phyloP scores from a whole-genome alignment of 2,113 vertebrate genomes.

The Phylloscopus whistleri region DNA sequence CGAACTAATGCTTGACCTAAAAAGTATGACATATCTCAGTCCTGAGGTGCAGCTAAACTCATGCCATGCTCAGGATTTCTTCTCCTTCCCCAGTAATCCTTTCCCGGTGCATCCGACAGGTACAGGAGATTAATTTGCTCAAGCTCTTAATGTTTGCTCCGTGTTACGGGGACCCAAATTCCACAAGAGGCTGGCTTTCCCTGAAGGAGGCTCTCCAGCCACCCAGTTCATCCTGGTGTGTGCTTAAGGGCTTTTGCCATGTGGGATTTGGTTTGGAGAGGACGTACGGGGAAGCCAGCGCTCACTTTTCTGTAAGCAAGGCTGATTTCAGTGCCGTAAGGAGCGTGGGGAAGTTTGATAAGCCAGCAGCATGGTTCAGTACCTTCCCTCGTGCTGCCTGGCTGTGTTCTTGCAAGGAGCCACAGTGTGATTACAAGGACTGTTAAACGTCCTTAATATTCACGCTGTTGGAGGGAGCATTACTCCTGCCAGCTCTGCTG shows the following conservation, averaged over 20 bases:
- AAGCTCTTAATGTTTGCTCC: neutral
- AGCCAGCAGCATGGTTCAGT: neutral
- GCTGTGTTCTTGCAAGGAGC: conserved; percentile 17
- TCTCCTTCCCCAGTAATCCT: neutral
- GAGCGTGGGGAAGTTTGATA: neutral
- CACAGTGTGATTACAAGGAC: conserved; percentile 50
- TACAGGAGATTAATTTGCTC: neutral
- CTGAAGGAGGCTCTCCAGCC: neutral
- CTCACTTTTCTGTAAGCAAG: neutral
- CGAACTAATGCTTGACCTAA: neutral
- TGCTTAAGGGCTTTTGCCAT: neutral
- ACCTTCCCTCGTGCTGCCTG: neutral
- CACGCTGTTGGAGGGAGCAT: neutral
- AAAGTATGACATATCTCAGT: neutral
- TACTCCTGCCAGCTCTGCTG: conserved; percentile 26
- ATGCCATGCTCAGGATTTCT: neutral
- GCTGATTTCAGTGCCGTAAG: neutral
- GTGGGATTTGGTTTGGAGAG: neutral
- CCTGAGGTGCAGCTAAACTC: neutral
- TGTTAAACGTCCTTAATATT: conserved; percentile 58
- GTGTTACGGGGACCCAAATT: neutral
- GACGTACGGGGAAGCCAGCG: accelerated
- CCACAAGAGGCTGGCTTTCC: neutral
- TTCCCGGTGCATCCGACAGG: neutral
- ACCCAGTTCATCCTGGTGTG: neutral